phyloP scores from a whole-genome alignment of 2,113 vertebrate genomes.

The Chloropsis cyanopogon region DNA sequence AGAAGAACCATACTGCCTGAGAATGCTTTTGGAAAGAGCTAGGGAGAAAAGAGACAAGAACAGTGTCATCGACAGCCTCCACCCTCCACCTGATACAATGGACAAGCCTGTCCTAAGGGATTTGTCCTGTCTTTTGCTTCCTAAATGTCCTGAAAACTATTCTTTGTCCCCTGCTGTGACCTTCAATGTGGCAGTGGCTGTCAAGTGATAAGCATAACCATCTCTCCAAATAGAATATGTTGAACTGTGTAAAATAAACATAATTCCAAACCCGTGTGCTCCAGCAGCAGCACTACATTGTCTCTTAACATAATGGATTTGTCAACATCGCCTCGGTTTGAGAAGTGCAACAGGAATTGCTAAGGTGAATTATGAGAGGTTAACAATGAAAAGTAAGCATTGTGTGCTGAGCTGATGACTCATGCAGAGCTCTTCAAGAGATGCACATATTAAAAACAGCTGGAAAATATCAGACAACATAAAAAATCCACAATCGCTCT shows the following conservation, averaged over 20 bases:
- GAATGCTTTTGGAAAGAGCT: background rate
- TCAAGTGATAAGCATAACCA: background rate
- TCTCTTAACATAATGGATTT: constrained; percentile 17
- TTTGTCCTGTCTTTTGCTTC: background rate
- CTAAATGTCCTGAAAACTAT: background rate
- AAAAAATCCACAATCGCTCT: background rate
- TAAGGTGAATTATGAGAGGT: constrained; percentile 32
- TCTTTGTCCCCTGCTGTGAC: background rate
- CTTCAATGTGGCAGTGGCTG: background rate
- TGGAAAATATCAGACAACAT: constrained; percentile 7
- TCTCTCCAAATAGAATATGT: background rate
- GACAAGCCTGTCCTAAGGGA: background rate
- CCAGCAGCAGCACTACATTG: background rate
- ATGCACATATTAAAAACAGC: constrained; percentile 31
- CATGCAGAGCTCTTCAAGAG: constrained; percentile 6
- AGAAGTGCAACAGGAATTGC: background rate
- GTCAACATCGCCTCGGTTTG: background rate
- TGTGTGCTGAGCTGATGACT: background rate
- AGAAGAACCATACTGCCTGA: background rate
- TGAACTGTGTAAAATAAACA: background rate
- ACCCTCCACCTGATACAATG: background rate
- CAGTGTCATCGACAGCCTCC: background rate
- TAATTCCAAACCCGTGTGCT: background rate
- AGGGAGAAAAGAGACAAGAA: background rate
- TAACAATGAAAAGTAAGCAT: constrained; percentile 10